phyloP scores from a whole-genome alignment of 2,113 vertebrate genomes.

The Ctenomys sociabilis region DNA sequence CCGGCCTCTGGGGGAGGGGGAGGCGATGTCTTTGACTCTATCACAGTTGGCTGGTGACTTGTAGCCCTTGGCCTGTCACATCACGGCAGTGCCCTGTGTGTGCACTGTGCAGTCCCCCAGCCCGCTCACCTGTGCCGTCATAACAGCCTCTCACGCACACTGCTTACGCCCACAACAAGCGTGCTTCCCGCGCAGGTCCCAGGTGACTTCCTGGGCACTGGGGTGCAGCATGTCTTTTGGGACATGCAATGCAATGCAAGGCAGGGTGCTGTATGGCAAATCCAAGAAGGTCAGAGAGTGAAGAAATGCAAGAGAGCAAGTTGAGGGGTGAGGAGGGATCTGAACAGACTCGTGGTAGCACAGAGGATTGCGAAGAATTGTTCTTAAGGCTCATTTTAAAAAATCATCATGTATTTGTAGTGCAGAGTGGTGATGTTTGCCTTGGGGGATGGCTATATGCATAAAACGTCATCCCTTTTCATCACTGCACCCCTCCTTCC shows the following conservation, averaged over 20 bases:
- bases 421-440: not conserved
- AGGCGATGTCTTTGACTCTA: not conserved
- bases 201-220: not conserved
- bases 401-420: not conserved
- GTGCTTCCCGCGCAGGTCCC: not conserved
- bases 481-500: not conserved
- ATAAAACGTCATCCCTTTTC: not conserved
- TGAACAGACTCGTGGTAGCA: not conserved
- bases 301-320: not conserved
- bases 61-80: rapidly evolving
- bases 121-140: not conserved
- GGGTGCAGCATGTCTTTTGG: not conserved
- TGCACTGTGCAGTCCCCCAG: rapidly evolving
- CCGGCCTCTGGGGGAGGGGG: not conserved
- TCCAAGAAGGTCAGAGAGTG: not conserved
- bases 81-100: rapidly evolving
- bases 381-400: not conserved
- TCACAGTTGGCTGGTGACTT: not conserved
- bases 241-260: not conserved
- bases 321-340: not conserved
- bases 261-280: not conserved
- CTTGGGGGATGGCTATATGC: not conserved
- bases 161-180: not conserved
- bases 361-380: not conserved
- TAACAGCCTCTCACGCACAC: not conserved